Conservation (phyloP, 2,113 vertebrate genomes). For the Micromys minutus region DNA sequence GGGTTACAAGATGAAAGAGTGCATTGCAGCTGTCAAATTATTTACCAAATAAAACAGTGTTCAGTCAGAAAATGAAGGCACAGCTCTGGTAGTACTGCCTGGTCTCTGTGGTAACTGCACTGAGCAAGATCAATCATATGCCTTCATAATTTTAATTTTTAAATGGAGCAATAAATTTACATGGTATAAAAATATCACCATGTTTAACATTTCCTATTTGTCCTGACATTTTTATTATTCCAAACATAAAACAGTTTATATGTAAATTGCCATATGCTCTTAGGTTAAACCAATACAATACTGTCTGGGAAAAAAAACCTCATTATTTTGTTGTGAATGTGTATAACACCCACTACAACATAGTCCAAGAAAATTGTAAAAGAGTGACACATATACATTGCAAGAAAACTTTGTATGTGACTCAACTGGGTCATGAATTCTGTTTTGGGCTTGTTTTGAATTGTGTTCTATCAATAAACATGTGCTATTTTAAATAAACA, state of each 20-base stretch:
- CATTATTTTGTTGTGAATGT: conserved; percentile 48
- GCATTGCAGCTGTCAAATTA: conserved; percentile 20
- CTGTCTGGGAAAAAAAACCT: conserved; percentile 15
- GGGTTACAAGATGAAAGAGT: conserved; percentile 58
- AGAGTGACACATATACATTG: neutral
- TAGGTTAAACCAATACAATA: conserved; percentile 70
- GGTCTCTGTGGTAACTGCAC: conserved; percentile 40
- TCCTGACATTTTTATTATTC: conserved; percentile 78
- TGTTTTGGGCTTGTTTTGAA: neutral
- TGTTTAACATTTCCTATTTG: conserved; percentile 73
- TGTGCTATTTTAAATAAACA: neutral
- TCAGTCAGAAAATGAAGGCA: neutral
- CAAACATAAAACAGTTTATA: conserved; percentile 76
- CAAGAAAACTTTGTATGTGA: conserved; percentile 6
- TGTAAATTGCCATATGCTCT: conserved; percentile 79
- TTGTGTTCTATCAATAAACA: neutral
- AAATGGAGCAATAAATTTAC: conserved; percentile 70
- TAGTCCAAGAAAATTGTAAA: conserved; percentile 18
- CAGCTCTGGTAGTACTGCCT: neutral
- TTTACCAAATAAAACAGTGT: conserved; percentile 64
- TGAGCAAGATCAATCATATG: conserved; percentile 59
- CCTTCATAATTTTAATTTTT: conserved; percentile 74
- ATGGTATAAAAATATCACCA: conserved; percentile 76
- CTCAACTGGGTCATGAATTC: neutral
- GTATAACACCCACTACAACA: conserved; percentile 23